Conservation (phyloP, 2,113 vertebrate genomes). For the Lutjanus erythropterus region DNA sequence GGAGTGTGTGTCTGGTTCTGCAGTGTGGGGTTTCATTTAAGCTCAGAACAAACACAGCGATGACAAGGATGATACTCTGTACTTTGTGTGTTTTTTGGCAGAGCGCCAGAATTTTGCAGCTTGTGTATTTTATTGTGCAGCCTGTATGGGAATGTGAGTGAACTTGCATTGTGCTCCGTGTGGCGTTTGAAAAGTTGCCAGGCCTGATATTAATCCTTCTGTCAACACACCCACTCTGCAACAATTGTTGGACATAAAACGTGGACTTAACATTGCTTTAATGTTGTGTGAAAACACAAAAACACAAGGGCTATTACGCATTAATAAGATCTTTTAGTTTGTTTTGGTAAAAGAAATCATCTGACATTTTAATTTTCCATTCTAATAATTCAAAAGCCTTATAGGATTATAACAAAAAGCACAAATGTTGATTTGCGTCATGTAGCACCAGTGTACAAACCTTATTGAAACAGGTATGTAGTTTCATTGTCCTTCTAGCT, state of each 20-base stretch:
- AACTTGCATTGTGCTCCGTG: constrained; percentile 56
- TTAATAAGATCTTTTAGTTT: not conserved
- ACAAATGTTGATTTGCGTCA: not conserved
- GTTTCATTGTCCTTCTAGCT: not conserved
- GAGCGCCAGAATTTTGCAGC: not conserved
- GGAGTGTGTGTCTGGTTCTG: constrained; percentile 43
- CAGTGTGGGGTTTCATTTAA: constrained; percentile 1
- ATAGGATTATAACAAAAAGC: constrained; percentile 12
- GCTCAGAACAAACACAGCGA: not conserved
- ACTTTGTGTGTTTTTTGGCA: constrained; percentile 23
- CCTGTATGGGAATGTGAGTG: constrained; percentile 39
- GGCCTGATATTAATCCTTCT: constrained; percentile 31
- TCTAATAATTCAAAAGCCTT: not conserved
- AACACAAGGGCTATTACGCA: too few species aligned
- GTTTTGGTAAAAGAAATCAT: not conserved
- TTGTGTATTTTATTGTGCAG: constrained; percentile 13
- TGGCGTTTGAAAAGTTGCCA: constrained; percentile 36
- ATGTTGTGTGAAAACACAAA: not conserved
- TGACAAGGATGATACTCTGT: not conserved
- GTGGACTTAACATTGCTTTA: constrained; percentile 1
- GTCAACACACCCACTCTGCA: not conserved
- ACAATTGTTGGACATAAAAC: not conserved
- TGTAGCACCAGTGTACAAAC: not conserved
- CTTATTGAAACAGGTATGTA: not conserved
- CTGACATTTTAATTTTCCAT: too few species aligned